phyloP scores from a whole-genome alignment of 2,113 vertebrate genomes.

The Isichthys henryi region DNA sequence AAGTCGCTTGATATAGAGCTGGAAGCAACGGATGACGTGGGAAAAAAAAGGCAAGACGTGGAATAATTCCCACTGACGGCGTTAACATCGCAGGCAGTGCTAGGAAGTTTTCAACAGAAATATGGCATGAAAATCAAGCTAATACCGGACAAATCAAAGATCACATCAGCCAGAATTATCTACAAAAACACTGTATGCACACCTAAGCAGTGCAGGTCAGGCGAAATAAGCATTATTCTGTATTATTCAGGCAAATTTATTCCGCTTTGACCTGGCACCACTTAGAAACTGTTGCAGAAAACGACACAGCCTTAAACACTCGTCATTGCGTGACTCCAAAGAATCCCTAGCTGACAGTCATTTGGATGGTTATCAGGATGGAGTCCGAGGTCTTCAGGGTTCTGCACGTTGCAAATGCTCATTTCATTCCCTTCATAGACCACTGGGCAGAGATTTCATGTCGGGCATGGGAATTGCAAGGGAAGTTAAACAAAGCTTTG shows the following conservation, averaged over 20 bases:
- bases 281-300: background rate
- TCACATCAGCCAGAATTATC: background rate
- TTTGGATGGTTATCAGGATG: background rate
- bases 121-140: background rate
- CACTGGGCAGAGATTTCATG: background rate
- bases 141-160: background rate
- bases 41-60: background rate
- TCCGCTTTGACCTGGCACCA: background rate
- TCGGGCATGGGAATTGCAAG: conserved; percentile 4
- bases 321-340: background rate
- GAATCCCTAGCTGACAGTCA: background rate
- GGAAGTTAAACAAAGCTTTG: conserved; percentile 7
- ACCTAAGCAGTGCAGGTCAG: background rate
- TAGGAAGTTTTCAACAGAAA: background rate
- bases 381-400: background rate
- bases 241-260: background rate
- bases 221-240: background rate
- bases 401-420: background rate
- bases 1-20: background rate
- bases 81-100: background rate
- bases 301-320: background rate
- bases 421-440: background rate
- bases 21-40: background rate
- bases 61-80: background rate
- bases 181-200: background rate